Conservation (phyloP, 2,797 vertebrate genomes). For the Sebastes iracundus region DNA sequence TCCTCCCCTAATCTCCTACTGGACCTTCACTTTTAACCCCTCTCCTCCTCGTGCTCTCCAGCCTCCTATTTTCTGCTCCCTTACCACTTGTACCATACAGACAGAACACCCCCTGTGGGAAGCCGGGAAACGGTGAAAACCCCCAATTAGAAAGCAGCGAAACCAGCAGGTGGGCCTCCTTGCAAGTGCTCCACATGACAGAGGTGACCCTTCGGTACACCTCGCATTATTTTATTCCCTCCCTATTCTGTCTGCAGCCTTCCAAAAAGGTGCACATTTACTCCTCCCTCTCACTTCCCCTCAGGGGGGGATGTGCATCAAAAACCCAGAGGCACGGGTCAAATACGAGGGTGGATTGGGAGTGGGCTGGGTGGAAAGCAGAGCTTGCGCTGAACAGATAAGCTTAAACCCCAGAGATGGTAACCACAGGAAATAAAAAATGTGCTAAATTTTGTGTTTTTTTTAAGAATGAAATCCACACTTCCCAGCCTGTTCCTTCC, state of each 20-base stretch:
- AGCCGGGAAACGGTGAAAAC: constrained; percentile 26
- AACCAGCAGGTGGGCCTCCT: constrained; percentile 55
- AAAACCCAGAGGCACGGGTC: constrained; percentile 27
- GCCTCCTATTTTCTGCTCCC: constrained; percentile 20
- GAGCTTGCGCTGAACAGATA: constrained; percentile 12
- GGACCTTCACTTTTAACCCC: constrained; percentile 38
- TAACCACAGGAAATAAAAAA: constrained; percentile 6
- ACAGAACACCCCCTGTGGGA: constrained; percentile 38
- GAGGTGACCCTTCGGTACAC: constrained; percentile 40
- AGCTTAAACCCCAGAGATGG: constrained; percentile 22
- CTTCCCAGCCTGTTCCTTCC: constrained; percentile 13
- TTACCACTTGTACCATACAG: constrained; percentile 25
- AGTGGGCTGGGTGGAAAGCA: constrained; percentile 9
- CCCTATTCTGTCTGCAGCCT: constrained; percentile 9
- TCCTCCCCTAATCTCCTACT: constrained; percentile 34
- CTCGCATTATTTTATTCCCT: constrained; percentile 25
- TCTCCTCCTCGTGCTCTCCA: neutral
- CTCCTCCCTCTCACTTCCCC: constrained; percentile 4
- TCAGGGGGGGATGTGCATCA: constrained; percentile 10
- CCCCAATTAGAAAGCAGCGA: constrained; percentile 57
- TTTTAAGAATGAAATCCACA: constrained; percentile 7
- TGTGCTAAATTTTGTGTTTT: neutral
- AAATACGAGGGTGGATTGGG: constrained; percentile 33
- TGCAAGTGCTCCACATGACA: constrained; percentile 30
- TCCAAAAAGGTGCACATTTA: constrained; percentile 10